These are phyloP conservation scores for Andrena marginata DNA, from an alignment of 2,888 invertebrate genomes.

Conservation along the genomic window DNA sequence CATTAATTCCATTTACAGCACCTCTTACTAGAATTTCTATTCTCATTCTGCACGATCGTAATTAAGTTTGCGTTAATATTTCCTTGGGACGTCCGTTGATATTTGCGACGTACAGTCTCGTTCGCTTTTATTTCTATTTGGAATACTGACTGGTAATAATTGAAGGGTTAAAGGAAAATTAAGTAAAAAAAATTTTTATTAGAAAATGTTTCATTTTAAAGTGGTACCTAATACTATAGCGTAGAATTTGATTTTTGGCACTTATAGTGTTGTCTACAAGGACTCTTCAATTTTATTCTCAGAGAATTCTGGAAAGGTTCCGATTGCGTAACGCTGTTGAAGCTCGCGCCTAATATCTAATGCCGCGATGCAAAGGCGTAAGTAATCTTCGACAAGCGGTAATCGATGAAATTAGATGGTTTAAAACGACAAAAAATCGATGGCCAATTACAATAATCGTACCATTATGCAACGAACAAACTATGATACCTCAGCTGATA, in stretches of 20 bases:
- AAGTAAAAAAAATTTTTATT: too few relatives aligned
- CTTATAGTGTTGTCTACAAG: background rate
- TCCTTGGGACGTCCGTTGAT: too few relatives aligned
- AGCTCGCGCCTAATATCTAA: background rate
- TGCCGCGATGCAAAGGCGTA: background rate
- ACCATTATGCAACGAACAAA: conserved; percentile 6
- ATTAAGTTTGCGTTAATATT: too few relatives aligned
- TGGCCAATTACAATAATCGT: conserved; percentile 23
- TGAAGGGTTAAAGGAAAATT: too few relatives aligned
- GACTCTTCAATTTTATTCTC: background rate
- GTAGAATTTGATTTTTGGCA: too few relatives aligned
- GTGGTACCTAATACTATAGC: too few relatives aligned
- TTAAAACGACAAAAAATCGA: background rate
- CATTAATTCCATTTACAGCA: background rate
- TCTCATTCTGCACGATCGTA: too few relatives aligned
- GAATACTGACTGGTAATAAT: too few relatives aligned
- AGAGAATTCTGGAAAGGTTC: background rate
- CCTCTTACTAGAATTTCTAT: too few relatives aligned
- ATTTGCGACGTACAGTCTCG: too few relatives aligned
- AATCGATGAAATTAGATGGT: conserved; percentile 6
- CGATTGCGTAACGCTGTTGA: background rate
- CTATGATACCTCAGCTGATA: background rate
- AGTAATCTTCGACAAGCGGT: background rate
- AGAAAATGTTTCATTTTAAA: too few relatives aligned
- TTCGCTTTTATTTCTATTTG: too few relatives aligned